These are phyloP conservation scores for Macrophya alboannulata DNA, from an alignment of 2,888 invertebrate genomes.

Conservation along the genomic window DNA sequence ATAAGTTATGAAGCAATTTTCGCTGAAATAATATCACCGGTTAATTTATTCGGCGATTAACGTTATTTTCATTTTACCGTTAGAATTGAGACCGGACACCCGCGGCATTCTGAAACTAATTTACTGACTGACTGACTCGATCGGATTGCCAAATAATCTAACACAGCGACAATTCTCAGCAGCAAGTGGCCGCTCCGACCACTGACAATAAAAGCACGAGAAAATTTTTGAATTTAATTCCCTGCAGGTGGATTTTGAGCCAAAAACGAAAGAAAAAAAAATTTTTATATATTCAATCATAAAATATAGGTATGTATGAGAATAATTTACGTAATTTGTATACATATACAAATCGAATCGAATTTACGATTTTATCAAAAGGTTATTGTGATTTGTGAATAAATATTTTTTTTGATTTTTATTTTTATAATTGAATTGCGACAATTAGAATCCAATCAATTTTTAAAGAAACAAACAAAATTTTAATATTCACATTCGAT, in stretches of 20 bases:
- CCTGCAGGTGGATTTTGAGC: not conserved
- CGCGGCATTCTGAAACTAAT: slow-evolving; percentile 8
- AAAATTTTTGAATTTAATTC: not conserved
- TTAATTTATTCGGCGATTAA: slow-evolving; percentile 39
- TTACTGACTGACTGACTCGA: not conserved
- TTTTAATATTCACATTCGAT: too few relatives aligned
- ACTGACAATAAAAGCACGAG: not conserved
- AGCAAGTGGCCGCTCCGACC: not conserved
- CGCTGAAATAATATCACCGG: not conserved
- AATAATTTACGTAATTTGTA: too few relatives aligned
- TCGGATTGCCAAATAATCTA: not conserved
- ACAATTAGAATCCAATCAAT: too few relatives aligned
- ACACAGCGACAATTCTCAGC: not conserved
- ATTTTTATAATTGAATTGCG: too few relatives aligned
- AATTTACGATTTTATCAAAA: too few relatives aligned
- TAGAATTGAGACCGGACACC: slow-evolving; percentile 2
- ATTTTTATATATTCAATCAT: too few relatives aligned
- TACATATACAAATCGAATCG: too few relatives aligned
- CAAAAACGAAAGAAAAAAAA: not conserved
- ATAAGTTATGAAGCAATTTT: slow-evolving; percentile 7
- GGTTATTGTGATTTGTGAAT: too few relatives aligned
- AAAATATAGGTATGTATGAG: not conserved
- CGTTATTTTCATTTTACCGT: slow-evolving; percentile 28
- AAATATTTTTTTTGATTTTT: too few relatives aligned
- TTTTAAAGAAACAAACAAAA: too few relatives aligned